Evolutionary conservation across 2,888 invertebrate species (phyloP).

Genomic region (Eurytoma adleriae): DNA sequence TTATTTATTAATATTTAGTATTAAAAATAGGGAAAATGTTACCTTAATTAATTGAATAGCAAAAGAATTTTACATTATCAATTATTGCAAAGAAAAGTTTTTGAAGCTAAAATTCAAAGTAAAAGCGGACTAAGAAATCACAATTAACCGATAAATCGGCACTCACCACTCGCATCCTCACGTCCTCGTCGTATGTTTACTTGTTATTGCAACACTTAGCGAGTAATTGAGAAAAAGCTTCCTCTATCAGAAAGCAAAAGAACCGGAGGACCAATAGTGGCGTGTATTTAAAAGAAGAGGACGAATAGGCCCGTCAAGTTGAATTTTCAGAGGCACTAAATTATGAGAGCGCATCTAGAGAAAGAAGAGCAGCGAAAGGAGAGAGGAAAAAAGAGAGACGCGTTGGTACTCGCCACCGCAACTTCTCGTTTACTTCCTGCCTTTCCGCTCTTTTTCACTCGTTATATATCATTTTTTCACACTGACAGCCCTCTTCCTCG

Average conservation of each 20-base stretch:
- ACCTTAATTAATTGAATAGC: no score
- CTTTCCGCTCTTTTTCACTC: conserved; percentile 18
- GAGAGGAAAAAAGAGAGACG: conserved; percentile 37
- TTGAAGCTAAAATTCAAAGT: no score
- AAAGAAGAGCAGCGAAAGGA: conserved; percentile 2
- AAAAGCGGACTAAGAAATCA: conserved; percentile 41
- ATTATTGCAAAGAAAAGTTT: no score
- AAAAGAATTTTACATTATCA: no score
- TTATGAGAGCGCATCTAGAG: conserved; percentile 60
- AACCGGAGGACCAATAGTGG: conserved; percentile 40
- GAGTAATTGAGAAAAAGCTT: conserved; percentile 19
- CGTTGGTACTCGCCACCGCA: conserved; percentile 39
- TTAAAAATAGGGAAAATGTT: no score
- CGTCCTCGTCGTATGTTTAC: not conserved
- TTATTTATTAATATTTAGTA: no score
- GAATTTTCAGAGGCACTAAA: conserved; percentile 73
- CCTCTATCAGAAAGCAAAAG: no score
- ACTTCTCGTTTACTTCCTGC: conserved; percentile 50
- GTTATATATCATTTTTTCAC: conserved; percentile 24
- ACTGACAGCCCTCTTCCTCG: not conserved
- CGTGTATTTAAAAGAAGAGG: conserved; percentile 48
- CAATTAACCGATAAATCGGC: conserved; percentile 32
- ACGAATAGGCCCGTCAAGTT: conserved; percentile 66
- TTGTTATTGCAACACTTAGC: conserved; percentile 53
- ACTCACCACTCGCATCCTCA: conserved; percentile 17